Evolutionary conservation across 2,113 vertebrate species (phyloP).

Genomic region (Psilopogon haemacephalus): DNA sequence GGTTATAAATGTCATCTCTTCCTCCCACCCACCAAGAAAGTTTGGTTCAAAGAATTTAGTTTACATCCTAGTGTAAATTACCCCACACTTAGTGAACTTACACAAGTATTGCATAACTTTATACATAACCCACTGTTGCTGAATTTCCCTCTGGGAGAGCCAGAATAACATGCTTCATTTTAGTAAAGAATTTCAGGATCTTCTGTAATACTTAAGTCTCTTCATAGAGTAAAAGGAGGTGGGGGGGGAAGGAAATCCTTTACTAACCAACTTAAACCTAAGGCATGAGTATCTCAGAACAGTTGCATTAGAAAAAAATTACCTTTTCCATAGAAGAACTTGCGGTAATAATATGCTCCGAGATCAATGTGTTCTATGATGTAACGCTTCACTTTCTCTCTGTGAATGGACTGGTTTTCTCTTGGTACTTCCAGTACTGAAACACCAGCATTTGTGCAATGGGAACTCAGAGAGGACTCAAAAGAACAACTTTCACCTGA

Average conservation of each 20-base stretch:
- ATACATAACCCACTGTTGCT: background rate
- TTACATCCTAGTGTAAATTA: background rate
- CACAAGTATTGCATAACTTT: background rate
- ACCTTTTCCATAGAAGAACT: conserved; percentile 97
- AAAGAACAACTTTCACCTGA: conserved; percentile 92
- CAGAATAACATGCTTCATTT: background rate
- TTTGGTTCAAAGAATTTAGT: background rate
- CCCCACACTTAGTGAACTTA: background rate
- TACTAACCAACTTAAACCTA: background rate
- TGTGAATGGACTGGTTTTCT: conserved; percentile 92
- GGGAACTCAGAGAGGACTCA: conserved; percentile 93
- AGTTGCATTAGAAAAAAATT: conserved; percentile 43
- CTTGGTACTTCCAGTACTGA: conserved; percentile 94
- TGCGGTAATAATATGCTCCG: conserved; percentile 96
- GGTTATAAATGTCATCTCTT: background rate
- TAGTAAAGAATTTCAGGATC: background rate
- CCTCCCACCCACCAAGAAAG: background rate
- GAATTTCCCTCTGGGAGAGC: background rate
- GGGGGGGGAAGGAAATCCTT: background rate
- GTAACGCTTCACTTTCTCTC: conserved; percentile 97
- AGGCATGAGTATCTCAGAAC: background rate
- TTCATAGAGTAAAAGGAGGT: background rate
- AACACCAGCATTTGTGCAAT: conserved; percentile 96
- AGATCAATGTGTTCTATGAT: conserved; percentile 98
- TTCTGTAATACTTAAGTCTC: background rate